Evolutionary conservation across 2,113 vertebrate species (phyloP).

Genomic region (Salvelinus fontinalis): DNA sequence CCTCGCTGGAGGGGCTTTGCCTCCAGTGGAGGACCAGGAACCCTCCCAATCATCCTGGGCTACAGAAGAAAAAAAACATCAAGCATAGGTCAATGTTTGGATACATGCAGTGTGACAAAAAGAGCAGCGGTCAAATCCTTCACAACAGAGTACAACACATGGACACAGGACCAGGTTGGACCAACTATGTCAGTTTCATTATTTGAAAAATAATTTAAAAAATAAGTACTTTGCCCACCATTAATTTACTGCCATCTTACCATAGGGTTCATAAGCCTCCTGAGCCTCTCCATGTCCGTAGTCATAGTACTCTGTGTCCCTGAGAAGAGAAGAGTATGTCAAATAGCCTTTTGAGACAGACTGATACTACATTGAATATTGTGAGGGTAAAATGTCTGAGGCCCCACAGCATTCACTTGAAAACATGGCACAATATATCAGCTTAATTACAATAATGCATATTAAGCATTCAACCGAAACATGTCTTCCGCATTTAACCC

Average conservation of each 20-base stretch:
- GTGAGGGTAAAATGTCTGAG: too few relatives aligned
- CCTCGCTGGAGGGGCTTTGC: conserved; percentile 82
- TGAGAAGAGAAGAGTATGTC: conserved; percentile 51
- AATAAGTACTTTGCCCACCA: neutral
- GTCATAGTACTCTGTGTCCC: conserved; percentile 97
- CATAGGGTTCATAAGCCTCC: conserved; percentile 89
- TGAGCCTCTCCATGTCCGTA: conserved; percentile 95
- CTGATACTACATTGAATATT: neutral
- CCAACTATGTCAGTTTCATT: conserved; percentile 3
- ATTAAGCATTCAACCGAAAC: too few relatives aligned
- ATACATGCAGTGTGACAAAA: neutral
- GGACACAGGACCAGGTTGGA: neutral
- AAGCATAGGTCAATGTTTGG: neutral
- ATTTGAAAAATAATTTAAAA: conserved; percentile 44
- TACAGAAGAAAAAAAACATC: conserved; percentile 39
- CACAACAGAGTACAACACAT: neutral
- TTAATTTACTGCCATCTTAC: conserved; percentile 66
- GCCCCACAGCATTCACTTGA: neutral
- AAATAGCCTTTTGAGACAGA: neutral
- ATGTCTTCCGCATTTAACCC: too few relatives aligned
- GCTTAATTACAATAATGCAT: neutral
- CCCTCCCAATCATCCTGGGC: conserved; percentile 94
- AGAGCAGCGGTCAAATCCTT: neutral
- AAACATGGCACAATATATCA: too few relatives aligned
- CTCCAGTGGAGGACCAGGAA: conserved; percentile 77